These are phyloP conservation scores for Hydraecia micacea DNA, from an alignment of 2,888 invertebrate genomes.

Conservation along the genomic window DNA sequence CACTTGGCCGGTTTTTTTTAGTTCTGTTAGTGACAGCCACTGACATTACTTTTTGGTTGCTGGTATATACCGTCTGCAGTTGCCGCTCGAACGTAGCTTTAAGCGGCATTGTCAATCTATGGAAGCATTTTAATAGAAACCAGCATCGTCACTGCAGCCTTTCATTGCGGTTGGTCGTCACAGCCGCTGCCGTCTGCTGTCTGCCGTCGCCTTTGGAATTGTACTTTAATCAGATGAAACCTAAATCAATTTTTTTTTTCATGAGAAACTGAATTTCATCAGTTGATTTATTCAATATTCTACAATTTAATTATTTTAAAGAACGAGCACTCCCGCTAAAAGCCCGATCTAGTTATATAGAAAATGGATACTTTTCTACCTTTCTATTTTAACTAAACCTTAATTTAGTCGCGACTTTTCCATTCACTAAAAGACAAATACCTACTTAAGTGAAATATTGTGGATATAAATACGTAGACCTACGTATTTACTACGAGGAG, in stretches of 20 bases:
- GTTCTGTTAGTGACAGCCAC: background rate
- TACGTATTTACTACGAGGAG: conserved; percentile 45
- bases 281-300: conserved; percentile 70
- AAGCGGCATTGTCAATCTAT: background rate
- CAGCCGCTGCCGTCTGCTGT: background rate
- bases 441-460: conserved; percentile 38
- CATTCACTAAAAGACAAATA: conserved; percentile 47
- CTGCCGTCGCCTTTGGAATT: background rate
- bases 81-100: background rate
- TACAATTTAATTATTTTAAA: conserved; percentile 72
- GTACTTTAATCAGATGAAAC: conserved; percentile 61
- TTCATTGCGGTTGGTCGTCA: background rate
- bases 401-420: conserved; percentile 62
- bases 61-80: background rate
- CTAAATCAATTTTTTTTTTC: conserved; percentile 65
- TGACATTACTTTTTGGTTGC: background rate
- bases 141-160: background rate
- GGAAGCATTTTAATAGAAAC: background rate
- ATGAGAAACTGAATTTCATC: conserved; percentile 70
- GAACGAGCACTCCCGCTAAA: conserved; percentile 67
- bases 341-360: conserved; percentile 46
- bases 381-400: conserved; percentile 65
- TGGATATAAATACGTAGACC: conserved; percentile 29
- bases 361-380: conserved; percentile 41
- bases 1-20: too few relatives aligned